Conservation (phyloP, 2,888 invertebrate species). For the Chaitophorus viminalis region DNA sequence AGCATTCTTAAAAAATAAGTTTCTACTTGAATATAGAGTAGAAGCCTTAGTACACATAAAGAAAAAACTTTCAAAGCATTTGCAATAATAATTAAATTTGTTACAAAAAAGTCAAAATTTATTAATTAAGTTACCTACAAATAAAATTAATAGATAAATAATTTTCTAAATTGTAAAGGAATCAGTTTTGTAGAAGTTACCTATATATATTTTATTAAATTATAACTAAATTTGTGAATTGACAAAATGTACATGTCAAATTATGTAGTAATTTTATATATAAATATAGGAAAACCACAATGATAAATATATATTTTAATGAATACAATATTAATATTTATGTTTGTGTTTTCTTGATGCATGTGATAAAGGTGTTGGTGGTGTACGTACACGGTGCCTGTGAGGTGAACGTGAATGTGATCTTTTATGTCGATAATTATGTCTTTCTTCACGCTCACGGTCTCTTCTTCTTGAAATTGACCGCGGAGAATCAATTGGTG, state of each 20-base stretch:
- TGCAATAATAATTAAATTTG: too few relatives aligned
- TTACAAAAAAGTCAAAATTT: too few relatives aligned
- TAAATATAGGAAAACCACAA: slow-evolving; percentile 21
- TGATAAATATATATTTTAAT: background rate
- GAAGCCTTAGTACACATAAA: too few relatives aligned
- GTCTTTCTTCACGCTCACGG: slow-evolving; percentile 68
- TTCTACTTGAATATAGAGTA: too few relatives aligned
- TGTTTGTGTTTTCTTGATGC: slow-evolving; percentile 70
- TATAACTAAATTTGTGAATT: slow-evolving; percentile 13
- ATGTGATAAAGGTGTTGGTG: slow-evolving; percentile 67
- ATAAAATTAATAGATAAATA: background rate
- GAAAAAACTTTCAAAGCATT: too few relatives aligned
- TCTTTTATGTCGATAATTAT: slow-evolving; percentile 68
- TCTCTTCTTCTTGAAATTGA: slow-evolving; percentile 67
- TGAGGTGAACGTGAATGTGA: slow-evolving; percentile 67
- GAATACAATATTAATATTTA: slow-evolving; percentile 65
- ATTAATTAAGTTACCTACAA: too few relatives aligned
- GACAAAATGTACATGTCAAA: slow-evolving; percentile 3
- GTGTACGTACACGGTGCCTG: slow-evolving; percentile 66
- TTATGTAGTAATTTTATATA: background rate
- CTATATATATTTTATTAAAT: slow-evolving; percentile 20
- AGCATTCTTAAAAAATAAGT: too few relatives aligned
- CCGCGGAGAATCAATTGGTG: slow-evolving; percentile 66
- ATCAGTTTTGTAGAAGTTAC: background rate
- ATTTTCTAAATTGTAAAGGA: background rate